A percentile compares a stretch with the other conserved stretches of the same genome.
Evolutionary conservation across 2,888 invertebrate genomes (phyloP).

Genomic region (Brachylomia viminalis): DNA sequence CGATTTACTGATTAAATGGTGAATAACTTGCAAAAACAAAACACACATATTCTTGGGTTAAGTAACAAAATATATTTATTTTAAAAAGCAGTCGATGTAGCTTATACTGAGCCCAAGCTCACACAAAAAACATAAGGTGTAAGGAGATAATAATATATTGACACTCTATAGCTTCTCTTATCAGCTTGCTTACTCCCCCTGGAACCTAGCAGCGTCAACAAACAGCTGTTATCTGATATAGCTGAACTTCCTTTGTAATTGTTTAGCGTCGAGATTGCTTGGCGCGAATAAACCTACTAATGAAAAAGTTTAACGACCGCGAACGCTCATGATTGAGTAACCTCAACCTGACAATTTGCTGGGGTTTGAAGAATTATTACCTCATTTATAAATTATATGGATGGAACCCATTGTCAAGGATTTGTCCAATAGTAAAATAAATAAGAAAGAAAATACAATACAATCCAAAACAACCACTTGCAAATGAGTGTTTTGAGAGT

Average conservation of each 20-base stretch:
- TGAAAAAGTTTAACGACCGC: slow-evolving; percentile 61
- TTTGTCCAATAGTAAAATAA: not conserved
- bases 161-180: not conserved
- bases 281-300: slow-evolving; percentile 56
- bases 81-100: not conserved
- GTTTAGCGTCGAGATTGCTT: slow-evolving; percentile 45
- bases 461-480: not conserved
- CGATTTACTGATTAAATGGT: not conserved
- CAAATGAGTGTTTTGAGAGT: not conserved
- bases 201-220: slow-evolving; percentile 23
- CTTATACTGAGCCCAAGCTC: not conserved
- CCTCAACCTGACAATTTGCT: slow-evolving; percentile 37
- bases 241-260: slow-evolving; percentile 54
- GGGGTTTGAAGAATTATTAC: slow-evolving; percentile 43
- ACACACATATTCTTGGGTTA: not conserved
- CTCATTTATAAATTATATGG: slow-evolving; percentile 40
- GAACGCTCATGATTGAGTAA: slow-evolving; percentile 34
- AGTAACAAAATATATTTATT: not conserved
- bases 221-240: slow-evolving; percentile 57
- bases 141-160: not conserved
- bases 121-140: not conserved
- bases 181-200: not conserved
- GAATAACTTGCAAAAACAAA: not conserved
- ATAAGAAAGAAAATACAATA: too few species aligned
- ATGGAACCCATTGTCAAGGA: not conserved